A percentile compares a stretch with the other conserved stretches of the same genome.
These are phyloP conservation scores for Parelbella ahira DNA, from an alignment of 2,888 invertebrate species.

Conservation along the genomic window DNA sequence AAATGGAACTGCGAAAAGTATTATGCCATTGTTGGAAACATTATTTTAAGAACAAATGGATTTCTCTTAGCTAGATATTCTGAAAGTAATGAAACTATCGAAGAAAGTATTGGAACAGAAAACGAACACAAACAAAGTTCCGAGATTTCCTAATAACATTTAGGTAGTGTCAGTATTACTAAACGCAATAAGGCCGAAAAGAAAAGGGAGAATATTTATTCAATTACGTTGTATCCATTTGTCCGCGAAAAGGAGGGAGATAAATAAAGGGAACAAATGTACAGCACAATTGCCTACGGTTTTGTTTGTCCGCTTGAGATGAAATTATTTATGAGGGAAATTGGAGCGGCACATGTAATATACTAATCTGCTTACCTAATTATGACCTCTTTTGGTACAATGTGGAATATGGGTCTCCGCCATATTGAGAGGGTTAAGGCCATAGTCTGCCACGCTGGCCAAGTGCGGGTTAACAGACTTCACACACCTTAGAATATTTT, in stretches of 20 bases:
- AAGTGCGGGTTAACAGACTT: too few species aligned
- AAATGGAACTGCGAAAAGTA: conserved; percentile 18
- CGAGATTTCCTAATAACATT: neutral
- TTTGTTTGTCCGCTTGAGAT: conserved; percentile 3
- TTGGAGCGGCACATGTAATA: neutral
- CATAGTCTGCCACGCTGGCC: too few species aligned
- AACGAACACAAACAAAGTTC: neutral
- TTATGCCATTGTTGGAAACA: neutral
- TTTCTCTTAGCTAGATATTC: neutral
- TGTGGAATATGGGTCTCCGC: too few species aligned
- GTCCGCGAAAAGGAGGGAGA: conserved; percentile 4
- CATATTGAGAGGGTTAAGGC: too few species aligned
- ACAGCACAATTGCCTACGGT: neutral
- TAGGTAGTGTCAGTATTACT: neutral
- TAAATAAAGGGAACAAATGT: conserved; percentile 15
- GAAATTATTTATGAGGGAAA: conserved; percentile 14
- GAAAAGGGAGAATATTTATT: conserved; percentile 14
- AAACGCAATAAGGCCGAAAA: conserved; percentile 3
- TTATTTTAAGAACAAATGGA: conserved; percentile 4
- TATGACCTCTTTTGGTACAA: too few species aligned
- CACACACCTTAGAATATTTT: too few species aligned
- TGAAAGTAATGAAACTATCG: neutral
- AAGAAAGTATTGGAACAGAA: neutral
- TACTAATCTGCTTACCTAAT: too few species aligned
- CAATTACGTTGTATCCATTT: conserved; percentile 9